A percentile compares a stretch with the other conserved stretches of the same genome.
These are phyloP conservation scores for Dinoponera quadriceps DNA, from an alignment of 1,140 invertebrate genomes.

Conservation along the genomic window DNA sequence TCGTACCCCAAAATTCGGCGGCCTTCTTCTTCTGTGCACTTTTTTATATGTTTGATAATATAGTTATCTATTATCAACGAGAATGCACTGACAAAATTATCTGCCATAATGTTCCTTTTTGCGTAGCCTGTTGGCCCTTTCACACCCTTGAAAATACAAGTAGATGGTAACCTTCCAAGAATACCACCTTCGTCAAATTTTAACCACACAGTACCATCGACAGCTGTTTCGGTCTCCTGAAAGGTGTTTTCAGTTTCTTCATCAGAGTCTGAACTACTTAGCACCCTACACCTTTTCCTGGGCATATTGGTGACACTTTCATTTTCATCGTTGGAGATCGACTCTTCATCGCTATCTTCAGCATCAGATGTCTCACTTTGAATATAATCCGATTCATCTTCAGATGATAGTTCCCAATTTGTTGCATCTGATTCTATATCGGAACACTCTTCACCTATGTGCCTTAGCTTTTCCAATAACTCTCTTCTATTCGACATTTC, in stretches of 20 bases:
- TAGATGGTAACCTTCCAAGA: conserved; percentile 53
- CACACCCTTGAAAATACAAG: too few species aligned
- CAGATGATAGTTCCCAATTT: too few species aligned
- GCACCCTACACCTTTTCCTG: conserved; percentile 36
- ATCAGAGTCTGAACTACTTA: conserved; percentile 30
- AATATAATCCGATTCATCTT: conserved; percentile 56
- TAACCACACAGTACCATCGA: conserved; percentile 64
- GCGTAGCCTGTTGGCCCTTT: too few species aligned
- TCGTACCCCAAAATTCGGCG: too few species aligned
- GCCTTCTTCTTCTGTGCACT: too few species aligned
- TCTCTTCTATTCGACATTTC: conserved; percentile 37
- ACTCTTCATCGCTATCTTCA: conserved; percentile 56
- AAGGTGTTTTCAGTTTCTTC: too few species aligned
- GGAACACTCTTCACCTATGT: conserved; percentile 58
- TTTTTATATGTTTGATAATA: too few species aligned
- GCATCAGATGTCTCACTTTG: conserved; percentile 61
- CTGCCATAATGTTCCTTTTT: too few species aligned
- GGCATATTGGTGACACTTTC: conserved; percentile 38
- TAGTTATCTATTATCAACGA: too few species aligned
- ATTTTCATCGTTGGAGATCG: conserved; percentile 45
- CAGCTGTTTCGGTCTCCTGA: too few species aligned
- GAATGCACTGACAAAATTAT: too few species aligned
- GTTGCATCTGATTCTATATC: too few species aligned
- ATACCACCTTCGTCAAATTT: conserved; percentile 57
- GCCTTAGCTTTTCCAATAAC: conserved; percentile 55